Percentiles rank a stretch among this genome's conserved stretches.
Evolutionary conservation across 2,888 invertebrate species (phyloP).

Genomic region (Capitulum mitella): DNA sequence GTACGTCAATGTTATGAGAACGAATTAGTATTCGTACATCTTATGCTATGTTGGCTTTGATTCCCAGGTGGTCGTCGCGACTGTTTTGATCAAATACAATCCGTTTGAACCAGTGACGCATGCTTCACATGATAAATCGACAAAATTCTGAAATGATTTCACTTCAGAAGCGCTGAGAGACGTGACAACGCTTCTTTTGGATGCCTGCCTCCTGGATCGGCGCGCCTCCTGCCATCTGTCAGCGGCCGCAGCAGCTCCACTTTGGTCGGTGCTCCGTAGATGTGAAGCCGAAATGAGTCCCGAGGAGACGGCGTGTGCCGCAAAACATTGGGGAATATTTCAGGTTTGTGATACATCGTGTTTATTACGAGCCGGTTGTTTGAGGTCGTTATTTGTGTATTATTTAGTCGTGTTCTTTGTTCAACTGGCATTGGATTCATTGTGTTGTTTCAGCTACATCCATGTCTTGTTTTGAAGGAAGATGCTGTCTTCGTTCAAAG

Average conservation of each 20-base stretch:
- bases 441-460: too few relatives aligned
- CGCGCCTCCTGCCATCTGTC: not conserved
- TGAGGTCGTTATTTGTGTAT: too few relatives aligned
- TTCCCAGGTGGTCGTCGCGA: not conserved
- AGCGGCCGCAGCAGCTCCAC: not conserved
- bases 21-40: too few relatives aligned
- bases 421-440: too few relatives aligned
- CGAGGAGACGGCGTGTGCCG: not conserved
- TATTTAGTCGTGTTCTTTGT: too few relatives aligned
- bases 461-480: too few relatives aligned
- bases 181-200: not conserved
- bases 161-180: not conserved
- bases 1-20: too few relatives aligned
- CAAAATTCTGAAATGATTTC: not conserved
- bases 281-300: not conserved
- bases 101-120: too few relatives aligned
- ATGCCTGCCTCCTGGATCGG: not conserved
- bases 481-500: too few relatives aligned
- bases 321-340: not conserved
- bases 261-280: not conserved
- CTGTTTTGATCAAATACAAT: too few relatives aligned
- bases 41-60: not conserved
- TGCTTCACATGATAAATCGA: too few relatives aligned
- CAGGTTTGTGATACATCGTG: not conserved
- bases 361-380: too few relatives aligned